Evolutionary conservation across 2,113 vertebrate species (phyloP).

Genomic region (Oenanthe melanoleuca): DNA sequence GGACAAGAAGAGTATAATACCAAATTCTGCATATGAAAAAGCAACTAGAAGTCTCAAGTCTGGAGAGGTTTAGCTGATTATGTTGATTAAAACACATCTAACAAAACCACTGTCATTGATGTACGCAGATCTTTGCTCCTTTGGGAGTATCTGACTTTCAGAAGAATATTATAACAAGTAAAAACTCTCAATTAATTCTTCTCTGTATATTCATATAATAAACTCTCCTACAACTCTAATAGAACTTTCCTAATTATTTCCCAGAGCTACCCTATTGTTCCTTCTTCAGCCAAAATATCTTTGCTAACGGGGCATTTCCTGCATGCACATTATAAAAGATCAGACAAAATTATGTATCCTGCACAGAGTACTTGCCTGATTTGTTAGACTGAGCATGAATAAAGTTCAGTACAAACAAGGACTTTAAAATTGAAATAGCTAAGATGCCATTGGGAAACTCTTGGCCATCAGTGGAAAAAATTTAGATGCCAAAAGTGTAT

Average conservation of each 20-base stretch:
- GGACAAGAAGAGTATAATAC: not conserved
- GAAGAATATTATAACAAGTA: not conserved
- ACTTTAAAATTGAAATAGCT: conserved; percentile 17
- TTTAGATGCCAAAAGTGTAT: not conserved
- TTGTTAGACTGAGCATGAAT: conserved; percentile 11
- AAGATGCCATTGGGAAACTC: not conserved
- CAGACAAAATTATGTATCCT: conserved; percentile 27
- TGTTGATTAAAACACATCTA: not conserved
- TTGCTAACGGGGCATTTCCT: conserved; percentile 23
- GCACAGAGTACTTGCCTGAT: not conserved
- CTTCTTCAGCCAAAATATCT: not conserved
- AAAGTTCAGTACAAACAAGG: conserved; percentile 44
- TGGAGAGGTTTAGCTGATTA: not conserved
- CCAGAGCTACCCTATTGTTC: conserved; percentile 32
- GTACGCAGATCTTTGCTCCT: not conserved
- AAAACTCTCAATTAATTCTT: not conserved
- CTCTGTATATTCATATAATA: not conserved
- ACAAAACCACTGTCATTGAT: not conserved
- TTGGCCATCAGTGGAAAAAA: not conserved
- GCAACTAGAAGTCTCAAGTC: not conserved
- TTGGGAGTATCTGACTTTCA: not conserved
- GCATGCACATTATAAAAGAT: not conserved
- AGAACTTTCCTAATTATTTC: conserved; percentile 22
- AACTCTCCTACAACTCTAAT: not conserved
- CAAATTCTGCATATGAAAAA: not conserved